A percentile compares a stretch with the other conserved stretches of the same genome.
These are phyloP conservation scores for Sialis fuliginosa DNA, from an alignment of 2,888 invertebrate species.

Conservation along the genomic window DNA sequence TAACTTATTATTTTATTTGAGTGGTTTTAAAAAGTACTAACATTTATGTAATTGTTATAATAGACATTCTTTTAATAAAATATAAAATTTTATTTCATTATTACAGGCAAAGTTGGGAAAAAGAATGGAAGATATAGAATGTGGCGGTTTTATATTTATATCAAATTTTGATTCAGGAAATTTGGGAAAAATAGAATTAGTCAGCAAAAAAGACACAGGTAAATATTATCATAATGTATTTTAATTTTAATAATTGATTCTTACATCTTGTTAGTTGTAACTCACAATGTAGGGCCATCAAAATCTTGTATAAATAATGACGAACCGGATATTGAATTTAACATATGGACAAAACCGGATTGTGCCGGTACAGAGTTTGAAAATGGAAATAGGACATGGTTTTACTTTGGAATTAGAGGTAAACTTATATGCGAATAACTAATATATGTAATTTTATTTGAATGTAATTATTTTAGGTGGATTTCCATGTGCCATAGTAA, in stretches of 20 bases:
- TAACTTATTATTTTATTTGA: too few species aligned
- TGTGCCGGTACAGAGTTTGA: slow-evolving; percentile 75
- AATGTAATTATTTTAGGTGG: slow-evolving; percentile 19
- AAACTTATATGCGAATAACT: slow-evolving; percentile 9
- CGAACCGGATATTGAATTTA: slow-evolving; percentile 60
- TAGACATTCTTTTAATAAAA: neutral
- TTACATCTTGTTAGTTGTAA: slow-evolving; percentile 2
- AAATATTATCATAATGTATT: slow-evolving; percentile 15
- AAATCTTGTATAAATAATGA: slow-evolving; percentile 21
- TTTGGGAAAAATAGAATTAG: slow-evolving; percentile 63
- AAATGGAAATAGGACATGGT: slow-evolving; percentile 85
- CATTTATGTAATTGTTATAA: neutral
- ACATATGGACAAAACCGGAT: slow-evolving; percentile 80
- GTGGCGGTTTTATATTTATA: slow-evolving; percentile 63
- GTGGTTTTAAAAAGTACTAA: too few species aligned
- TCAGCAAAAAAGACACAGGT: slow-evolving; percentile 39
- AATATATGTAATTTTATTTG: neutral
- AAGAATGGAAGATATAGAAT: slow-evolving; percentile 31
- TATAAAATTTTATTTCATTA: neutral
- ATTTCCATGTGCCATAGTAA: slow-evolving; percentile 38
- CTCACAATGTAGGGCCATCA: slow-evolving; percentile 10
- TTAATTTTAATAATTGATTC: neutral
- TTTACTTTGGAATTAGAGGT: slow-evolving; percentile 66
- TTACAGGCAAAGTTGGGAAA: neutral
- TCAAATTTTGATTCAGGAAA: slow-evolving; percentile 86